A percentile compares a stretch with the other conserved stretches of the same genome.
These are phyloP conservation scores for Caradrina kadenii DNA, from an alignment of 2,888 invertebrate species.

Conservation along the genomic window DNA sequence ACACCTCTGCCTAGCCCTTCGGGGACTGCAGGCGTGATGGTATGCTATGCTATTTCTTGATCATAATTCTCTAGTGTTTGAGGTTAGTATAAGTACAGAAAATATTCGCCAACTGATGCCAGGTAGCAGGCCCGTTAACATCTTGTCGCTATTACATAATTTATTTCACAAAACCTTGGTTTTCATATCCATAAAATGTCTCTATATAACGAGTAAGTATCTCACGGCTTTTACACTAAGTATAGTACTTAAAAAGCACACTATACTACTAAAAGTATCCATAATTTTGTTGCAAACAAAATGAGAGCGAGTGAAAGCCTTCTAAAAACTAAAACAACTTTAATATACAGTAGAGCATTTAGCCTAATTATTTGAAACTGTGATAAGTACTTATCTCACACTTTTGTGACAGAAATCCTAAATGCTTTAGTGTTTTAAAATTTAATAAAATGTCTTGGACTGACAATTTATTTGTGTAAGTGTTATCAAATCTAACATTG, in stretches of 20 bases:
- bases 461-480: too few species aligned
- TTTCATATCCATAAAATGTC: conserved; percentile 36
- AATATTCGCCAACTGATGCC: neutral
- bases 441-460: too few species aligned
- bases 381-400: neutral
- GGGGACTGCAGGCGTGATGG: too few species aligned
- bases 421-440: neutral
- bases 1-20: too few species aligned
- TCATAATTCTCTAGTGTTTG: too few species aligned
- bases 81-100: neutral
- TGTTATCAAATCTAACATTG: too few species aligned
- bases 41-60: too few species aligned
- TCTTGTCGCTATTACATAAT: neutral
- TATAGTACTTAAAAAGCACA: conserved; percentile 46
- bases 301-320: conserved; percentile 31
- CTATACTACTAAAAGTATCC: conserved; percentile 49
- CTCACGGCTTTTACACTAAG: conserved; percentile 51
- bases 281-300: conserved; percentile 55
- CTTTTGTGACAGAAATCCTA: neutral
- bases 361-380: neutral
- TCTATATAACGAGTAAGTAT: conserved; percentile 26
- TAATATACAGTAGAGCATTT: conserved; percentile 18
- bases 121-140: neutral
- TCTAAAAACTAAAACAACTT: conserved; percentile 45
- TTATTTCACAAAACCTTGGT: conserved; percentile 15